Base-by-base conservation (phyloP, 2,113 vertebrate species). In the Gasterosteus nipponicus region DNA sequence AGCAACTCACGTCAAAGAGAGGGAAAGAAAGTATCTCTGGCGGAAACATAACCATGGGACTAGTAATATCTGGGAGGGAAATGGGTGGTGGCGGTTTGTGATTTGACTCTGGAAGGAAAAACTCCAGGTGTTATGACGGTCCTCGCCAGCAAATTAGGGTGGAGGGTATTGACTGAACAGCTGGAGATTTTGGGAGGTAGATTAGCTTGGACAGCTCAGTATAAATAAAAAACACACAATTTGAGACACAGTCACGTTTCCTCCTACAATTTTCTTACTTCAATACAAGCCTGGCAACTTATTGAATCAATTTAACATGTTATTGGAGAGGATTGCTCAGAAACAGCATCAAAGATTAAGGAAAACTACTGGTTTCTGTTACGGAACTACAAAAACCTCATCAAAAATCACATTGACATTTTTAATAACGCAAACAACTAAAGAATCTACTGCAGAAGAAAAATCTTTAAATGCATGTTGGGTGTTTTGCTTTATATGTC, bases 41-140 rank as follows among this genome's bases (percentile, higher is more conserved):
- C 78, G 74, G 61, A 82, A 35, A 77, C 61, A 51, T 56, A 57
- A 57, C 29, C 2, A 6, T 61, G 16, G 33, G 56, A 63, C 58
- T 69, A 16, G 53, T 75, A 81, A 74, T 56, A 77, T 56, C 4
- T 74, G 53, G 60, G 64, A 75, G 62, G 35, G 18, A 51, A 71
- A 78, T 57, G 68, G 69, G 67, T 31, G 65, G 73, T 49, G 73
- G 59, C 5, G 14, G 14, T 53, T 67, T 42, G 53, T 66, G 74
- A 82, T 70, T 65, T 31, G 73, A 79, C 46, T 77, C 47, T 56
- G 47, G 31, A 85, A 38, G 49, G 33, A 75, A 51, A 39, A 59
- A n/a, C 59, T 74, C 62, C 56, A 81, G 58, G 74, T 74, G 42
- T 73, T 82, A 72, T 46, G 63, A 83, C 51, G 44, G 38, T 78